A percentile compares a stretch with the other conserved stretches of the same genome.
These are phyloP conservation scores for Pteromalus puparum DNA, from an alignment of 1,140 invertebrate genomes.

Conservation along the genomic window DNA sequence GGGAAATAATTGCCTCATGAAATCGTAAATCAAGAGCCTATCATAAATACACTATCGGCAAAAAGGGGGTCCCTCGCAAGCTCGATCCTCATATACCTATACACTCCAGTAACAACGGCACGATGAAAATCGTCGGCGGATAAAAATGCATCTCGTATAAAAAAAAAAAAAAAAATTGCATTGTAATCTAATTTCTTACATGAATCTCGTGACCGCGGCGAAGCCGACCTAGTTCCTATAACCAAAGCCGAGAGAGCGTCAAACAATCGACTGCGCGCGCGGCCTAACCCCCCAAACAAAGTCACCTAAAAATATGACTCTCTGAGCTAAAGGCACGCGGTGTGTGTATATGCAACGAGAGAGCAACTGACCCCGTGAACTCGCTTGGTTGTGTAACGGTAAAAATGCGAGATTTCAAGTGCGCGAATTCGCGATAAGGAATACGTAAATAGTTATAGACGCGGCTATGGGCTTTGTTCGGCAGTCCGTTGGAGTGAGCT, in stretches of 20 bases:
- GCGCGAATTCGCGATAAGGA: not conserved
- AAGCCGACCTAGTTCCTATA: slow-evolving; percentile 10
- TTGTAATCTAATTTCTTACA: slow-evolving; percentile 21
- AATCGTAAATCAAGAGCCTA: not conserved
- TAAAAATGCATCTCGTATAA: not conserved
- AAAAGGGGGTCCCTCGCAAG: not conserved
- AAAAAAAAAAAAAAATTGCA: too few relatives aligned
- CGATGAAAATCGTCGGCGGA: not conserved
- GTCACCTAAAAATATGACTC: not conserved
- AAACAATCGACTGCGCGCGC: slow-evolving; percentile 41
- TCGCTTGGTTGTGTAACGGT: not conserved
- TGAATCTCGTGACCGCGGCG: slow-evolving; percentile 16
- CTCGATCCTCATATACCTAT: too few relatives aligned
- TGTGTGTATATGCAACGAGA: not conserved
- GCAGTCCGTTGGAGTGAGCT: too few relatives aligned
- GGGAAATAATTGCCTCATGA: not conserved
- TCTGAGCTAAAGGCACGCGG: not conserved
- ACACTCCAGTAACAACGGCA: not conserved
- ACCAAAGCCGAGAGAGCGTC: slow-evolving; percentile 9
- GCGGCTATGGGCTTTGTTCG: too few relatives aligned
- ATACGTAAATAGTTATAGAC: not conserved
- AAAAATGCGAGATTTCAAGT: not conserved
- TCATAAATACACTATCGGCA: not conserved
- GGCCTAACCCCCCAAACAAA: not conserved
- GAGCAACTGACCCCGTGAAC: not conserved